phyloP scores from a whole-genome alignment of 2,113 vertebrate species.

The Pelusios castaneus region DNA sequence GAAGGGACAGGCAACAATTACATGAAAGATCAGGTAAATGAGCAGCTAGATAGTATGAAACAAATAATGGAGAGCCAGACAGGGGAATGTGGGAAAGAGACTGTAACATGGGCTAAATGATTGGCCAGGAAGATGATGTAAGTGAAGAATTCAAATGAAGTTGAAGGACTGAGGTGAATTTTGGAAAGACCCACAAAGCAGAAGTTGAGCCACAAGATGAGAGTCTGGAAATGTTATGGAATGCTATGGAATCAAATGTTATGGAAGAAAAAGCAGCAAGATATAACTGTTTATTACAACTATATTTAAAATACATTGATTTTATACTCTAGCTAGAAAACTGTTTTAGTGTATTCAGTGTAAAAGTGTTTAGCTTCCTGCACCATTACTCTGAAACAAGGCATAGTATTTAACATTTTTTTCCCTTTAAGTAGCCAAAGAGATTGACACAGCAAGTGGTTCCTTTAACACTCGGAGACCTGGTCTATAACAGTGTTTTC shows the following conservation, averaged over 20 bases:
- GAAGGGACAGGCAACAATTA: background rate
- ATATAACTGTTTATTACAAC: background rate
- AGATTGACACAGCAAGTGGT: background rate
- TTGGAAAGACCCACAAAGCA: background rate
- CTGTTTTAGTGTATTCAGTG: background rate
- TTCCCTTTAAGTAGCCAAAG: background rate
- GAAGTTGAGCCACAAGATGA: background rate
- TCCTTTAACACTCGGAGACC: background rate
- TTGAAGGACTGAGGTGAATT: background rate
- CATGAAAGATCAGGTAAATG: background rate
- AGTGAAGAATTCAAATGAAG: background rate
- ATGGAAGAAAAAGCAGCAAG: background rate
- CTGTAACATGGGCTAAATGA: background rate
- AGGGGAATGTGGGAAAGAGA: background rate
- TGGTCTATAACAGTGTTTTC: too few relatives aligned
- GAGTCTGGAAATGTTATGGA: background rate
- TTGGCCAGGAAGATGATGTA: background rate
- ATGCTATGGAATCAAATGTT: too few relatives aligned
- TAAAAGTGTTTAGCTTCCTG: background rate
- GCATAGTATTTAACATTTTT: background rate
- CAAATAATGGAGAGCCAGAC: background rate
- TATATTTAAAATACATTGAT: background rate
- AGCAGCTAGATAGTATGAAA: accelerated
- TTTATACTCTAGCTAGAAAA: background rate
- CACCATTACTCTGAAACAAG: background rate